phyloP scores from a whole-genome alignment of 92 coral and sea anemone species.

The Heliopora coerulea region DNA sequence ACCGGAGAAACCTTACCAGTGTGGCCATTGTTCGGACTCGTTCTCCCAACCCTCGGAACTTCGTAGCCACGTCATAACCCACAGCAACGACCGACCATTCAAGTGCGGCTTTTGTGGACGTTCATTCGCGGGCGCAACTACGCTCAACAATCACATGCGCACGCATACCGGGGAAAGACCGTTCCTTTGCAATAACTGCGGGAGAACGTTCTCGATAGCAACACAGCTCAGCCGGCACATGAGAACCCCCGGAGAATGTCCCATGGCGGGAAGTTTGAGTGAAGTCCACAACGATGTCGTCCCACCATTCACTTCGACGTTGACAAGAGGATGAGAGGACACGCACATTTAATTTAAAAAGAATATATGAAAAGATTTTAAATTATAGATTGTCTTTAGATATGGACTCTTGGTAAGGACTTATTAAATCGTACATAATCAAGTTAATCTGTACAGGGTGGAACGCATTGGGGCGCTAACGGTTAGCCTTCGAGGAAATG shows the following conservation, averaged over 20 bases:
- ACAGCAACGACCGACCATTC: conserved; percentile 70
- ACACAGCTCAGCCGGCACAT: conserved; percentile 48
- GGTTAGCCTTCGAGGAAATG: no score
- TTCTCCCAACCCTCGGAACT: conserved; percentile 61
- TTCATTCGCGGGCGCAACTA: conserved; percentile 61
- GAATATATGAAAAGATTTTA: no score
- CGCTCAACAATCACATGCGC: conserved; percentile 67
- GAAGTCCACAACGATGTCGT: neutral
- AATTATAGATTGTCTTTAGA: no score
- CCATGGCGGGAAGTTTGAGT: neutral
- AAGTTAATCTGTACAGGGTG: no score
- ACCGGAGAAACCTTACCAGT: conserved; percentile 58
- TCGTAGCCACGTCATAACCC: conserved; percentile 59
- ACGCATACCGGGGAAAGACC: conserved; percentile 56
- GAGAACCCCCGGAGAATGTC: conserved; percentile 46
- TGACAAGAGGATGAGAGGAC: conserved; percentile 43
- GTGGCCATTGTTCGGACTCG: conserved; percentile 59
- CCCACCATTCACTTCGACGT: conserved; percentile 2
- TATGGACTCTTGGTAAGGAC: no score
- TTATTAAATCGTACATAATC: no score
- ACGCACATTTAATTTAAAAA: no score
- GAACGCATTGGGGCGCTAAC: no score
- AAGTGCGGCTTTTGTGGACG: conserved; percentile 72
- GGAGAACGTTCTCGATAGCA: conserved; percentile 24
- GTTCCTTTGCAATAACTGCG: conserved; percentile 36